A percentile compares a stretch with the other conserved stretches of the same genome.
phyloP scores from a whole-genome alignment of 2,113 vertebrate genomes.

The Chionomys nivalis region DNA sequence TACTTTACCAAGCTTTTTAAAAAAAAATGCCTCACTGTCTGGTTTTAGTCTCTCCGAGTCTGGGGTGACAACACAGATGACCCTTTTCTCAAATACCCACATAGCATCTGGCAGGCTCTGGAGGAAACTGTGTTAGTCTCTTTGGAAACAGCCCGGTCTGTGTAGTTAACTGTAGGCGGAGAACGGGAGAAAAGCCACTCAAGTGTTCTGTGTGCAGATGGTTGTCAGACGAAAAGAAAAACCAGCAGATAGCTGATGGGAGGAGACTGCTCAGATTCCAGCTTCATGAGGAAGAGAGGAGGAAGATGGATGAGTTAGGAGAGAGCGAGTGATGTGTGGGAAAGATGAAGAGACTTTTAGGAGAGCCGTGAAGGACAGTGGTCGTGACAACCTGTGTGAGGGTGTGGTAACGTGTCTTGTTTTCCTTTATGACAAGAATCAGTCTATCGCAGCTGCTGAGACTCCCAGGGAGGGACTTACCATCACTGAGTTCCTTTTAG shows the following conservation, averaged over 20 bases:
- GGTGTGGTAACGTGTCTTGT: neutral
- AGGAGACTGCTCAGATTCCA: neutral
- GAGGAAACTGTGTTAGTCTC: neutral
- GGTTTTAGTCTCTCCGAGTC: neutral
- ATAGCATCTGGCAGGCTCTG: neutral
- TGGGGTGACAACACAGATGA: neutral
- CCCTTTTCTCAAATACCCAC: neutral
- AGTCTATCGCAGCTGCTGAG: neutral
- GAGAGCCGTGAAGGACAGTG: neutral
- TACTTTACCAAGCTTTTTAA: neutral
- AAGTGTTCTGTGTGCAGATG: neutral
- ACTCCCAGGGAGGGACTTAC: neutral
- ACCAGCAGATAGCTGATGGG: too few relatives aligned
- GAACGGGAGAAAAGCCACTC: neutral
- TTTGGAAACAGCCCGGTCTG: neutral
- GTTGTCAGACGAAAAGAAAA: neutral
- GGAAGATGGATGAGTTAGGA: too few relatives aligned
- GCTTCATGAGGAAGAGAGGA: neutral
- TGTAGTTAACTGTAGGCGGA: neutral
- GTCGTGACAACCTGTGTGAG: neutral
- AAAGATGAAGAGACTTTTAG: neutral
- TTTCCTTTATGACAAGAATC: neutral
- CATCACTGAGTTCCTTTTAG: neutral
- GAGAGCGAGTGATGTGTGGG: neutral
- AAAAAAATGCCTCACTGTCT: neutral